These are phyloP conservation scores for Leptopterna dolabrata DNA, from an alignment of 2,888 invertebrate genomes.

Conservation along the genomic window DNA sequence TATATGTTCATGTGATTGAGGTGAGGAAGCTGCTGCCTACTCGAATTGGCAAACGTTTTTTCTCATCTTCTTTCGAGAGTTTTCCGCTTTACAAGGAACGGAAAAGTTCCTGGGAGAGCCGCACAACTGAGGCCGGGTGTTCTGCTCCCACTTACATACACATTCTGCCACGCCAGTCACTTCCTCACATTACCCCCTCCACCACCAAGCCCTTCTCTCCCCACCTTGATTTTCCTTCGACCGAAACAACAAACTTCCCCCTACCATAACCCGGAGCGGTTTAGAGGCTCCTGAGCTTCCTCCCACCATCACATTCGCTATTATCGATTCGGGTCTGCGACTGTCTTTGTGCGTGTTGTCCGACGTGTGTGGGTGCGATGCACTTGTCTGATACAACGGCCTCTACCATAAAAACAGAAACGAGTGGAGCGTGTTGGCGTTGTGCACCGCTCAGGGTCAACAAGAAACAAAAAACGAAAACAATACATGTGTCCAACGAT, in stretches of 20 bases:
- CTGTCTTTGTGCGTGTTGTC: neutral
- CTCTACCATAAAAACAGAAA: neutral
- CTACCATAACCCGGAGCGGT: neutral
- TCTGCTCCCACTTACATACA: neutral
- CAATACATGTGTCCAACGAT: too few species aligned
- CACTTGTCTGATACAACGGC: neutral
- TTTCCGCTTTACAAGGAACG: neutral
- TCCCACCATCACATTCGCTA: neutral
- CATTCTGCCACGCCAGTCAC: neutral
- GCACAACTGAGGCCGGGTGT: neutral
- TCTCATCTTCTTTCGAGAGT: neutral
- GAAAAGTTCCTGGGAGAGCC: neutral
- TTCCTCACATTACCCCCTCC: neutral
- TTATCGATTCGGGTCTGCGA: neutral
- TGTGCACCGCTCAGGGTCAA: neutral
- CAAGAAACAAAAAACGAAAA: neutral
- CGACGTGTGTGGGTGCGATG: neutral
- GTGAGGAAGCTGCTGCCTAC: too few species aligned
- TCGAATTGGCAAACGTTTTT: too few species aligned
- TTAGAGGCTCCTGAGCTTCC: neutral
- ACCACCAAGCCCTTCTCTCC: neutral
- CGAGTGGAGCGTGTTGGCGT: neutral
- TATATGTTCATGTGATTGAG: too few species aligned
- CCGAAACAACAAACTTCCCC: neutral
- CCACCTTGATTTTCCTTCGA: neutral